Conservation (phyloP, 1,140 invertebrate species). For the Artemia franciscana region DNA sequence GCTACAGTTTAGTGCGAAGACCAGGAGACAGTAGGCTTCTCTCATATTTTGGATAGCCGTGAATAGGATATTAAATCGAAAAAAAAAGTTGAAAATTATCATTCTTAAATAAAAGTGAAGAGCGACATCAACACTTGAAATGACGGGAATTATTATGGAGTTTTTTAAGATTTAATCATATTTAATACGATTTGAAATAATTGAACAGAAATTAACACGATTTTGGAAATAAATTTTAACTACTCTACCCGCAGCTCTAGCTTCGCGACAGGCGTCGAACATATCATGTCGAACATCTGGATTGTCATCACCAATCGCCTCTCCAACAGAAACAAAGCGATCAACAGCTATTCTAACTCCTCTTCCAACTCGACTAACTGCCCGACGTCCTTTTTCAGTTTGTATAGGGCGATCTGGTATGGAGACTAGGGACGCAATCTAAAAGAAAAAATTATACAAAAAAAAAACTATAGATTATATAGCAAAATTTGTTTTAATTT, state of each 20-base stretch:
- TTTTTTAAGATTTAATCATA: too few relatives aligned
- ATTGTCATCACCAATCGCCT: conserved; percentile 94
- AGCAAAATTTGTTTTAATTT: too few relatives aligned
- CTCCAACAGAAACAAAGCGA: conserved; percentile 78
- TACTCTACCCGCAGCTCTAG: conserved; percentile 60
- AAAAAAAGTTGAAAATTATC: too few relatives aligned
- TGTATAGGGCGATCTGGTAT: conserved; percentile 12
- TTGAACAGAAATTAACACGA: background rate
- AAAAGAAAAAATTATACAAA: conserved; percentile 26
- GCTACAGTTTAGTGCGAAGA: too few relatives aligned
- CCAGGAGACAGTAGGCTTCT: too few relatives aligned
- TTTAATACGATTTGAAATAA: too few relatives aligned
- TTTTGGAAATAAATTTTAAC: background rate
- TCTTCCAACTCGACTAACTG: conserved; percentile 74
- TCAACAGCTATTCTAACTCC: conserved; percentile 89
- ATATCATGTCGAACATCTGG: conserved; percentile 86
- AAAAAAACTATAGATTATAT: conserved; percentile 7
- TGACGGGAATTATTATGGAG: too few relatives aligned
- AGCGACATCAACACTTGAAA: too few relatives aligned
- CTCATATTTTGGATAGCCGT: too few relatives aligned
- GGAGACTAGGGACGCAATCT: conserved; percentile 71
- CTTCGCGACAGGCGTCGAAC: conserved; percentile 93
- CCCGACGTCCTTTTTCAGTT: conserved; percentile 31
- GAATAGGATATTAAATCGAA: too few relatives aligned
- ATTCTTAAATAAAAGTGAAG: too few relatives aligned